These are phyloP conservation scores for Kuschelorhynchus macadamiae DNA, from an alignment of 2,888 invertebrate genomes.

Conservation along the genomic window DNA sequence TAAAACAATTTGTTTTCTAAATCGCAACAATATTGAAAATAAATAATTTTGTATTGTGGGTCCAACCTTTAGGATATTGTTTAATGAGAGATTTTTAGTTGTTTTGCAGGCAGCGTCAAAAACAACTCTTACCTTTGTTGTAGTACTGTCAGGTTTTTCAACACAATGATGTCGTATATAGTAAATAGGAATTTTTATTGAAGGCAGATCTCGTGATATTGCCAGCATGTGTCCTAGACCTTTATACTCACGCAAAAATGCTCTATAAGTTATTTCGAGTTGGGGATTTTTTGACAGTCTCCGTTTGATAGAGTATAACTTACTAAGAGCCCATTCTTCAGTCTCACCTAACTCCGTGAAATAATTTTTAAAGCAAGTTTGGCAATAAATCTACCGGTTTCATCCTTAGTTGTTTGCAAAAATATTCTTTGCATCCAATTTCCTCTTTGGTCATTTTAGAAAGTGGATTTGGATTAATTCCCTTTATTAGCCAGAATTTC, in stretches of 20 bases:
- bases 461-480: too few species aligned
- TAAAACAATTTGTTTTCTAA: constrained; percentile 10
- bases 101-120: too few species aligned
- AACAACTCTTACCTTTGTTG: too few species aligned
- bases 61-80: constrained; percentile 15
- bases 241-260: not conserved
- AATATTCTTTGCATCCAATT: too few species aligned
- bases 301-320: not conserved
- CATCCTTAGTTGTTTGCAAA: too few species aligned
- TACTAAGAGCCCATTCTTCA: not conserved
- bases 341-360: too few species aligned
- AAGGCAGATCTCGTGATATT: not conserved
- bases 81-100: not conserved
- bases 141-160: too few species aligned
- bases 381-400: too few species aligned
- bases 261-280: not conserved
- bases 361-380: too few species aligned
- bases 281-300: not conserved
- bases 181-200: not conserved
- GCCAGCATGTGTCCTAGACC: not conserved
- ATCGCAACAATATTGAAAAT: constrained; percentile 13
- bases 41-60: constrained; percentile 22
- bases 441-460: too few species aligned
- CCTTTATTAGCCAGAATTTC: too few species aligned
- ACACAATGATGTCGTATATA: not conserved